Evolutionary conservation across 2,888 invertebrate genomes (phyloP).

Genomic region (Platerodrilus igneus): DNA sequence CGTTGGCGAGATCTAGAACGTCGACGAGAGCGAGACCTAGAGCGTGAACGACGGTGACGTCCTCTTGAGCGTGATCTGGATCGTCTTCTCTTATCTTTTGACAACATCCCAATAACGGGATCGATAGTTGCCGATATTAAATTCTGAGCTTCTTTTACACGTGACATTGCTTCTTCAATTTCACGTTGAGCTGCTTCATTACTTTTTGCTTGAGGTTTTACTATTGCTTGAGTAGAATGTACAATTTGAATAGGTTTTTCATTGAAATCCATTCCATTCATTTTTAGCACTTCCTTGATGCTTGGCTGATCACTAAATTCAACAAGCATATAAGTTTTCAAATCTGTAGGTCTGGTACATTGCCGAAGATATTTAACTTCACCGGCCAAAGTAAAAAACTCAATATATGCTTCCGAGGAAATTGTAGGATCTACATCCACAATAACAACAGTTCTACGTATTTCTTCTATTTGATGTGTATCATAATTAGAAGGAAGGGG

Average conservation of each 20-base stretch:
- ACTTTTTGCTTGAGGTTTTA: slow-evolving; percentile 90
- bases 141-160: slow-evolving; percentile 93
- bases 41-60: slow-evolving; percentile 46
- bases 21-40: slow-evolving; percentile 61
- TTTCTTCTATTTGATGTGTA: slow-evolving; percentile 89
- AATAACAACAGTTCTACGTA: slow-evolving; percentile 85
- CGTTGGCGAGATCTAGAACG: slow-evolving; percentile 55
- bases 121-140: slow-evolving; percentile 92
- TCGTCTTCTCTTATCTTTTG: slow-evolving; percentile 73
- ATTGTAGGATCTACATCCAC: slow-evolving; percentile 70
- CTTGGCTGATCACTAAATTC: slow-evolving; percentile 92
- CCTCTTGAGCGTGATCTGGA: slow-evolving; percentile 44
- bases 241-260: slow-evolving; percentile 67
- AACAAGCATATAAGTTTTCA: slow-evolving; percentile 75
- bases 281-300: slow-evolving; percentile 77
- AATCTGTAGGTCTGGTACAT: slow-evolving; percentile 78
- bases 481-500: slow-evolving; percentile 84
- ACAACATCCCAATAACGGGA: slow-evolving; percentile 81
- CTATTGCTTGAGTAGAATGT: slow-evolving; percentile 88
- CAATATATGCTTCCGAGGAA: slow-evolving; percentile 76
- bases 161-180: slow-evolving; percentile 95
- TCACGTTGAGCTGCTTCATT: slow-evolving; percentile 93
- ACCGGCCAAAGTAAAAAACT: slow-evolving; percentile 79
- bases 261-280: slow-evolving; percentile 75
- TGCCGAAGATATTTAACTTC: slow-evolving; percentile 94